These are phyloP conservation scores for Percopsis omiscomaycus DNA, from an alignment of 2,797 vertebrate species.

Conservation along the genomic window DNA sequence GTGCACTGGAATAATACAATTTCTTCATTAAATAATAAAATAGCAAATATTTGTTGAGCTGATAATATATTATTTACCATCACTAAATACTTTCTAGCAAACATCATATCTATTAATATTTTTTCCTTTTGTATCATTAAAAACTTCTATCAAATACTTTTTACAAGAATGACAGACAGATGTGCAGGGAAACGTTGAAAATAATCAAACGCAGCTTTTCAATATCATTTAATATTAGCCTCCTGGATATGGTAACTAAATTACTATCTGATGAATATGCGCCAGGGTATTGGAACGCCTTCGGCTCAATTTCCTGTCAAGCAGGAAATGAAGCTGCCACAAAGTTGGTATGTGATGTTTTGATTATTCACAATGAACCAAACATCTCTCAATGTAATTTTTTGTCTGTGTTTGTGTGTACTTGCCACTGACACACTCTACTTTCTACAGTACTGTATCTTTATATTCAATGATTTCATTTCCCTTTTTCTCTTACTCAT, in stretches of 20 bases:
- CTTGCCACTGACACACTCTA: neutral
- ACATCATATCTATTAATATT: too few species aligned
- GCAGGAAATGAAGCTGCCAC: constrained; percentile 72
- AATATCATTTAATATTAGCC: constrained; percentile 48
- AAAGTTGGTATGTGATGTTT: constrained; percentile 54
- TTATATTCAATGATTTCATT: neutral
- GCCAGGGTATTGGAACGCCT: constrained; percentile 39
- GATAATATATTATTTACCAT: too few species aligned
- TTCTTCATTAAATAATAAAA: too few species aligned
- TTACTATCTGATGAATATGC: constrained; percentile 53
- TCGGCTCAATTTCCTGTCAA: constrained; percentile 64
- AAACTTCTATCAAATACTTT: neutral
- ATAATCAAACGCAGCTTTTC: constrained; percentile 17
- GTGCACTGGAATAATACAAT: too few species aligned
- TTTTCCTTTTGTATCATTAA: neutral
- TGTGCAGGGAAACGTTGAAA: neutral
- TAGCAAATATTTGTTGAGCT: too few species aligned
- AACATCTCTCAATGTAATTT: constrained; percentile 27
- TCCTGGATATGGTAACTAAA: constrained; percentile 20
- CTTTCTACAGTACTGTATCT: neutral
- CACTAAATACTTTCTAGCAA: too few species aligned
- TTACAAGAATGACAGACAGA: neutral
- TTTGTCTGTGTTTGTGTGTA: neutral
- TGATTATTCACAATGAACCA: constrained; percentile 54
- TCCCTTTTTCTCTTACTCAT: neutral